These are phyloP conservation scores for Cheilosia soror DNA, from an alignment of 2,888 invertebrate genomes.

Conservation along the genomic window DNA sequence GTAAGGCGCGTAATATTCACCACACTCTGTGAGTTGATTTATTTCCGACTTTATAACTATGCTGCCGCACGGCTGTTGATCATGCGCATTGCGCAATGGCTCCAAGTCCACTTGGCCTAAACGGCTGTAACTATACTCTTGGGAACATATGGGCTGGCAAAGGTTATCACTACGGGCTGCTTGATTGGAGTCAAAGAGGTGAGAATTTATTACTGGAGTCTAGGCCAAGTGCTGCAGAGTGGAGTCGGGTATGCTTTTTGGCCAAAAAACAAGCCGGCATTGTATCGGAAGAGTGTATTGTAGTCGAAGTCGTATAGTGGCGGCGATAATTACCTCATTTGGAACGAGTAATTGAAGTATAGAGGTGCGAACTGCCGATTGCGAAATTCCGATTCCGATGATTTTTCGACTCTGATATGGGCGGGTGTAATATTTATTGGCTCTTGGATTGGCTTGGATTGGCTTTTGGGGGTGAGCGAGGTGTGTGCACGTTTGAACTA, in stretches of 20 bases:
- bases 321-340: slow-evolving; percentile 75
- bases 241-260: slow-evolving; percentile 1
- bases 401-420: slow-evolving; percentile 63
- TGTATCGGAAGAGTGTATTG: slow-evolving; percentile 25
- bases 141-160: slow-evolving; percentile 70
- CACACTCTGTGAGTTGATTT: slow-evolving; percentile 59
- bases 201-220: slow-evolving; percentile 72
- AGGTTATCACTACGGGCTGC: slow-evolving; percentile 71
- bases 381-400: slow-evolving; percentile 65
- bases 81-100: slow-evolving; percentile 68
- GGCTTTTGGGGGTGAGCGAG: slow-evolving; percentile 51
- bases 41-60: slow-evolving; percentile 61
- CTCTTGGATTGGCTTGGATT: slow-evolving; percentile 9
- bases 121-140: slow-evolving; percentile 43
- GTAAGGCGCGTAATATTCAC: slow-evolving; percentile 63
- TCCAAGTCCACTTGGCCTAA: slow-evolving; percentile 55
- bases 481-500: slow-evolving; percentile 69
- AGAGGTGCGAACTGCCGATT: slow-evolving; percentile 74
- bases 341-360: slow-evolving; percentile 72
- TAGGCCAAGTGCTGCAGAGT: not conserved
- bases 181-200: slow-evolving; percentile 75
- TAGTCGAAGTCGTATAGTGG: not conserved
- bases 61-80: slow-evolving; percentile 48
- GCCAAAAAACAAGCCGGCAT: slow-evolving; percentile 15
- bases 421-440: slow-evolving; percentile 64